Conservation (phyloP, 2,888 invertebrate genomes). For the Limnephilus rhombicus region DNA sequence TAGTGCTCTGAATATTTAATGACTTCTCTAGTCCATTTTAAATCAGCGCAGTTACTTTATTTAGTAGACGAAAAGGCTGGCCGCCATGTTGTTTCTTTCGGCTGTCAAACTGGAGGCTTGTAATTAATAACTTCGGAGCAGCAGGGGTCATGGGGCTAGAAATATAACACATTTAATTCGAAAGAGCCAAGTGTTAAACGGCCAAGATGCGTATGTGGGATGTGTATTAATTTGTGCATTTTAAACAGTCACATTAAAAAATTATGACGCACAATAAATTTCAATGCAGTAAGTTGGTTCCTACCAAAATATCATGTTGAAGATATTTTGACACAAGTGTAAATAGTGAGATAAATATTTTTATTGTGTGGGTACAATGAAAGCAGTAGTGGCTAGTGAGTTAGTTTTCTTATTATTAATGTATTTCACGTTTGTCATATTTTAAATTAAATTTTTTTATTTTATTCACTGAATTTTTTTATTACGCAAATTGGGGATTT, state of each 20-base stretch:
- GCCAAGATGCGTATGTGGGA: slow-evolving; percentile 17
- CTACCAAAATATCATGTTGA: not conserved
- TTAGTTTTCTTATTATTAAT: not conserved
- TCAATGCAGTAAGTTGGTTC: not conserved
- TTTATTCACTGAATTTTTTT: too few species aligned
- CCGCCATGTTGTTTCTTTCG: slow-evolving; percentile 60
- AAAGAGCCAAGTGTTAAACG: slow-evolving; percentile 24
- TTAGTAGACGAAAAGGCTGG: slow-evolving; percentile 56
- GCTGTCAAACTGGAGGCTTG: slow-evolving; percentile 62
- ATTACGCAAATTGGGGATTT: too few species aligned
- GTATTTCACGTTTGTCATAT: too few species aligned
- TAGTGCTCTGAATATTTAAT: not conserved
- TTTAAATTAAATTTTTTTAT: too few species aligned
- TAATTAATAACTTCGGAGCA: slow-evolving; percentile 65
- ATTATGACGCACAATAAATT: not conserved
- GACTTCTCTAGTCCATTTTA: slow-evolving; percentile 23
- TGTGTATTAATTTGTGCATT: slow-evolving; percentile 27
- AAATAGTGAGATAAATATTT: not conserved
- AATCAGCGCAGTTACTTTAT: slow-evolving; percentile 41
- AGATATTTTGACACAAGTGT: not conserved
- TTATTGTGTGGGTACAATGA: not conserved
- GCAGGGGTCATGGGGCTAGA: slow-evolving; percentile 56
- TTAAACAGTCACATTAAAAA: not conserved
- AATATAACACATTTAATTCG: slow-evolving; percentile 34
- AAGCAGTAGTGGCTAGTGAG: not conserved